phyloP scores from a whole-genome alignment of 2,888 invertebrate species.

The Mantis religiosa region DNA sequence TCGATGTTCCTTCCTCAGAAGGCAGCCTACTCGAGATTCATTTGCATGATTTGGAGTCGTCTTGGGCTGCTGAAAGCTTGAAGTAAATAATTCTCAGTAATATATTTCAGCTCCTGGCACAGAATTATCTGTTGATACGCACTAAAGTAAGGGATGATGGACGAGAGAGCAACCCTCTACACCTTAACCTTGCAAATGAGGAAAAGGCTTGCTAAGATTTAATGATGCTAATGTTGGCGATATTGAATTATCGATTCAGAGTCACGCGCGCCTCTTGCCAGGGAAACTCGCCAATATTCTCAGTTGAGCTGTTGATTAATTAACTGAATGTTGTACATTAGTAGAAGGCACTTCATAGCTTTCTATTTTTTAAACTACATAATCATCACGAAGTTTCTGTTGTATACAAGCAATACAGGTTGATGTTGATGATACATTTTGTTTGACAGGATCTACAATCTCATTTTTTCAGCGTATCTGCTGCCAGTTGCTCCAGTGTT shows the following conservation, averaged over 20 bases:
- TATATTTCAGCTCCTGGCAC: background rate
- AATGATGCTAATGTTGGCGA: background rate
- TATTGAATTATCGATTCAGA: background rate
- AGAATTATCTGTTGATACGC: background rate
- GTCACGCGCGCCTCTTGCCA: background rate
- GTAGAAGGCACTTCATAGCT: too few species aligned
- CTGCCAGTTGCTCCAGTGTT: too few species aligned
- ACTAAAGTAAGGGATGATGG: background rate
- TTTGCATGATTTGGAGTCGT: too few species aligned
- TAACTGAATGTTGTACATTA: background rate
- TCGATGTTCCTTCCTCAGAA: too few species aligned
- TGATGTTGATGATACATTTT: too few species aligned
- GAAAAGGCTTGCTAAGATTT: background rate
- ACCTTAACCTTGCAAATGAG: background rate
- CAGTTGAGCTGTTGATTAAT: background rate
- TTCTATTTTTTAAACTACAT: background rate
- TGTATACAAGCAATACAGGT: too few species aligned
- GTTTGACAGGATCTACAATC: too few species aligned
- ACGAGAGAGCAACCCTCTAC: background rate
- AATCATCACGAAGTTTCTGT: background rate
- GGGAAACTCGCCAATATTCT: background rate
- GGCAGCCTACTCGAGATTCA: too few species aligned
- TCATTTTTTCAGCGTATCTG: too few species aligned
- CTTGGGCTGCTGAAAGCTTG: background rate
- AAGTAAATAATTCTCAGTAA: background rate